Evolutionary conservation across 1,140 invertebrate genomes (phyloP).

Genomic region (Trichogramma pretiosum): DNA sequence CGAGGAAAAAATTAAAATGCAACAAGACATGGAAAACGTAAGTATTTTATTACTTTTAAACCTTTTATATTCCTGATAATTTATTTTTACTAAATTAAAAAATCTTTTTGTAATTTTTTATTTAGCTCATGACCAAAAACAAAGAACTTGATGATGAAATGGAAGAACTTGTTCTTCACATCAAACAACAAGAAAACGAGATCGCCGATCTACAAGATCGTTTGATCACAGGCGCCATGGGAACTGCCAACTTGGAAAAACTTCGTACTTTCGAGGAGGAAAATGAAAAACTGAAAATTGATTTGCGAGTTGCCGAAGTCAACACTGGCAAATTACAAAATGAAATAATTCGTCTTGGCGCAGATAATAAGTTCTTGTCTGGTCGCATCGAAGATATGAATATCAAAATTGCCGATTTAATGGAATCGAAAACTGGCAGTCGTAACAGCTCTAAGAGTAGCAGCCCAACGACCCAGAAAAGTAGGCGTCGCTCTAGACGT

Average conservation of each 20-base stretch:
- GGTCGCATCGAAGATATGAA: conserved; percentile 10
- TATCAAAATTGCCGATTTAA: conserved; percentile 22
- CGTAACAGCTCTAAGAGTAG: conserved; percentile 22
- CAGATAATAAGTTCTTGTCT: conserved; percentile 7
- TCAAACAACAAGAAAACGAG: conserved; percentile 21
- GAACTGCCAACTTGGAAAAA: conserved; percentile 16
- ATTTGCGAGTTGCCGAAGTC: conserved; percentile 8
- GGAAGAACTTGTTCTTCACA: conserved; percentile 26
- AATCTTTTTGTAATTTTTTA: neutral
- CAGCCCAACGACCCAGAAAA: conserved; percentile 24
- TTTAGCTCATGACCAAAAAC: conserved; percentile 5
- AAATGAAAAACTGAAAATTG: conserved; percentile 17
- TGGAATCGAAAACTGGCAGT: conserved; percentile 24
- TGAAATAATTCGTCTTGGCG: conserved; percentile 12
- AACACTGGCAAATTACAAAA: conserved; percentile 7
- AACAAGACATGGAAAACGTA: neutral
- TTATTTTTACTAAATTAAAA: neutral
- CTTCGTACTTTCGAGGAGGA: conserved; percentile 15
- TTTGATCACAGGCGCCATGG: conserved; percentile 1
- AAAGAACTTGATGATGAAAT: conserved; percentile 20
- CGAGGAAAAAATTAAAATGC: conserved; percentile 6
- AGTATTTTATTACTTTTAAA: neutral
- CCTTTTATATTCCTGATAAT: conserved; percentile 3
- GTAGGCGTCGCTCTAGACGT: conserved; percentile 23
- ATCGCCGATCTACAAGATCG: conserved; percentile 17